Evolutionary conservation across 92 coral and sea anemone species (phyloP), one percentile per base, ranked within the genome.

Genomic region (Phenganax marumi): DNA sequence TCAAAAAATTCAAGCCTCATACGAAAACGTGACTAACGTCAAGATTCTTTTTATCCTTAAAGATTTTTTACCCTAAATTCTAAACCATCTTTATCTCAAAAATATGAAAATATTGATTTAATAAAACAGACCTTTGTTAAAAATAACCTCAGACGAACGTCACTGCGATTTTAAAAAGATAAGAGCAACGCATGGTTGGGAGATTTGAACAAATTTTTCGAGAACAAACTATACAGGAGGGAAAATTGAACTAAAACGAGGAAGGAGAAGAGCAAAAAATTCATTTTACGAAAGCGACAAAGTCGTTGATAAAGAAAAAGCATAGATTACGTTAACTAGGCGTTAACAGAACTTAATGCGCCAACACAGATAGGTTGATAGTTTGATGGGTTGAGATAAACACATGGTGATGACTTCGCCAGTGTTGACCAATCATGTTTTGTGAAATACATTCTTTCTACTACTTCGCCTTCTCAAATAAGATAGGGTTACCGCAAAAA

Each of bases 321-420:
- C n/a, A 49, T n/a, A n/a, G 81, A 76, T 76, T 54, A 76, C 39
- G 81, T 68, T 76, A 76, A 76, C 81, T 22, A 76, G 81, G 68
- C 48, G 68, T 26, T 52, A 51, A 76, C 81, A 76, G 68, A 21
- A 8, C 25, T 50, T 66, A 76, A n/a, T 54, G 65, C 50, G 50
- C 57, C 51, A 76, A 8, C 22, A 19, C 68, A 51, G 52, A 43
- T 48, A 54, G 33, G 54, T 76, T 22, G 81, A 14, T 10, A 21
- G 25, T 76, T 76, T 21, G 33, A 54, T 76, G 24, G 39, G 68
- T 76, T 54, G 43, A 24, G 81, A 76, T 76, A 76, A 76, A 49
- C 81, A 76, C 43, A 76, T 76, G 81, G 55, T 56, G 81, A 76
- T 48, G 68, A 62, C 52, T 56, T 11, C 16, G 68, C 26, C 6